A percentile compares a stretch with the other conserved stretches of the same genome.
Evolutionary conservation across 2,888 invertebrate genomes (phyloP).

Genomic region (Catocala fraxini): DNA sequence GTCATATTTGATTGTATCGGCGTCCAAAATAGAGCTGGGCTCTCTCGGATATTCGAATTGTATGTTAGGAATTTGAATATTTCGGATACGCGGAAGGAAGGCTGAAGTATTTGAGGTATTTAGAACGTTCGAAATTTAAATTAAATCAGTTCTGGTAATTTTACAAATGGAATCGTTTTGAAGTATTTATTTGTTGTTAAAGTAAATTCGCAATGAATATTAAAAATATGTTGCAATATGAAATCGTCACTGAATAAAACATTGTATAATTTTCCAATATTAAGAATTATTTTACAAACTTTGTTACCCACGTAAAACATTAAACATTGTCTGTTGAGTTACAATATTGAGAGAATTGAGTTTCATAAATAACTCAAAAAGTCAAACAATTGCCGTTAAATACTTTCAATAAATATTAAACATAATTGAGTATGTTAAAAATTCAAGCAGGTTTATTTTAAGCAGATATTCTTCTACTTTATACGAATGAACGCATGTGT

Average conservation of each 20-base stretch:
- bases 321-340: background rate
- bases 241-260: too few species aligned
- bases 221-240: too few species aligned
- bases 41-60: constrained; percentile 38
- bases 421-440: too few species aligned
- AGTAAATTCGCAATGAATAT: too few species aligned
- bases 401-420: too few species aligned
- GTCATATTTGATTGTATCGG: constrained; percentile 43
- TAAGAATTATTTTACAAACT: too few species aligned
- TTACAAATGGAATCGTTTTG: constrained; percentile 6
- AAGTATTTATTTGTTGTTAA: background rate
- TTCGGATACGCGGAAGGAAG: constrained; percentile 33
- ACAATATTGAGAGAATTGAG: too few species aligned
- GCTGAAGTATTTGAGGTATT: constrained; percentile 29
- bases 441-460: background rate
- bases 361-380: too few species aligned
- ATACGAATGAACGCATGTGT: too few species aligned
- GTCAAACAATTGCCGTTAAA: too few species aligned
- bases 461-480: background rate
- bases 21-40: constrained; percentile 36
- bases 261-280: too few species aligned
- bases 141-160: constrained; percentile 26
- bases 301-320: too few species aligned
- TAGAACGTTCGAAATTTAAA: constrained; percentile 26
- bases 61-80: constrained; percentile 32